These are phyloP conservation scores for Tiliacea citrago DNA, from an alignment of 2,888 invertebrate species.

Conservation along the genomic window DNA sequence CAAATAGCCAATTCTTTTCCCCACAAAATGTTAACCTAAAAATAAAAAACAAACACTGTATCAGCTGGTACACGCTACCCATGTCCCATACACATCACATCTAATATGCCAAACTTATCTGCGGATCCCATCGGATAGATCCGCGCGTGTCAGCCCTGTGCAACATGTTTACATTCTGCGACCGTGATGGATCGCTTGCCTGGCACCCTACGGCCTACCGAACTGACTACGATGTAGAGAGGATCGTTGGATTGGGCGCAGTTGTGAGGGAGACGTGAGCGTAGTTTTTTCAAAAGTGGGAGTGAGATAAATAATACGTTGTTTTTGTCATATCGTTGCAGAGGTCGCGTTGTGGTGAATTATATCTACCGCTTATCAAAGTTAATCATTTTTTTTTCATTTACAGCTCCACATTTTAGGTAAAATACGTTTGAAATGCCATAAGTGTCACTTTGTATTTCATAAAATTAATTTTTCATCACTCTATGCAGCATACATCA, in stretches of 20 bases:
- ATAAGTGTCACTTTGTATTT: too few species aligned
- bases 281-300: constrained; percentile 5
- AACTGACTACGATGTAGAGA: constrained; percentile 16
- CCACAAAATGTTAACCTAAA: neutral
- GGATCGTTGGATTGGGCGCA: constrained; percentile 15
- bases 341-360: neutral
- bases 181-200: constrained; percentile 66
- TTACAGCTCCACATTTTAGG: too few species aligned
- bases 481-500: too few species aligned
- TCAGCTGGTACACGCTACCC: constrained; percentile 23
- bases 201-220: constrained; percentile 49
- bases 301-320: neutral
- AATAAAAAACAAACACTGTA: constrained; percentile 10
- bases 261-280: neutral
- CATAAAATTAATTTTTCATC: too few species aligned
- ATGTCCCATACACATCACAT: constrained; percentile 26
- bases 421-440: too few species aligned
- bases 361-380: too few species aligned
- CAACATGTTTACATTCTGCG: constrained; percentile 66
- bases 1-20: neutral
- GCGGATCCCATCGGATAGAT: constrained; percentile 27
- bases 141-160: constrained; percentile 59
- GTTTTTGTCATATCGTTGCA: neutral
- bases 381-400: too few species aligned
- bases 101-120: constrained; percentile 50